Evolutionary conservation across 2,888 invertebrate genomes (phyloP), one percentile per base, ranked within the genome.

Genomic region (Lycaena phlaeas): DNA sequence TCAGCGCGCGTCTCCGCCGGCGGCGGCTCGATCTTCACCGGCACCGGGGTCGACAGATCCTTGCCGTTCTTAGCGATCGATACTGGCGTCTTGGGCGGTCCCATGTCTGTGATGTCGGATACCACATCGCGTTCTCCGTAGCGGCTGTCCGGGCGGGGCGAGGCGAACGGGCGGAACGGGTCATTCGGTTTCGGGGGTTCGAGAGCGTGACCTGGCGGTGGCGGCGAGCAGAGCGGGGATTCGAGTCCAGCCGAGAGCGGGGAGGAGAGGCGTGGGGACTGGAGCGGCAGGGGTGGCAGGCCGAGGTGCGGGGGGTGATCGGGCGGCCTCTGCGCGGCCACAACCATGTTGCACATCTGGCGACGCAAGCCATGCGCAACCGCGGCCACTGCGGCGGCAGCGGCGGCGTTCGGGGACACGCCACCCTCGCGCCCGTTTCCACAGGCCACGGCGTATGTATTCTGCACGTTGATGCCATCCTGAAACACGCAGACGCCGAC

Each of bases 321-420:
- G 27, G 66, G 61, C 10, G 78, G 76, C 12, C 78, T 66, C 57
- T 79, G 81, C 27, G 79, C 76, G 5, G 78, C 74, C 11, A 92
- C 93, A 43, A 91, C 90, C 90, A 91, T 91, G 70, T 89, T 90
- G 86, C 91, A 92, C 92, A 94, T 93, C 74, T 94, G 94, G 53
- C 94, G 94, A 38, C 94, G 88, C 43, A 94, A 84, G 29, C 93
- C 93, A 77, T 93, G 93, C 10, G 94, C 94, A 41, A 94, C 94
- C 11, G 93, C 93, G 7, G 93, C 93, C 27, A 94, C 93, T 26
- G 94, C 94, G 25, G 94, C 94, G 38, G 94, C 93, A 30, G 91
- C 90, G 11, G 93, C 93, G 7, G 91, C 90, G 65, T 85, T 87
- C 56, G 74, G 87, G 40, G 85, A 87, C 67, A 84, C 77, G 45